phyloP scores from a whole-genome alignment of 2,797 vertebrate species.

The Chloroceryle amazona region DNA sequence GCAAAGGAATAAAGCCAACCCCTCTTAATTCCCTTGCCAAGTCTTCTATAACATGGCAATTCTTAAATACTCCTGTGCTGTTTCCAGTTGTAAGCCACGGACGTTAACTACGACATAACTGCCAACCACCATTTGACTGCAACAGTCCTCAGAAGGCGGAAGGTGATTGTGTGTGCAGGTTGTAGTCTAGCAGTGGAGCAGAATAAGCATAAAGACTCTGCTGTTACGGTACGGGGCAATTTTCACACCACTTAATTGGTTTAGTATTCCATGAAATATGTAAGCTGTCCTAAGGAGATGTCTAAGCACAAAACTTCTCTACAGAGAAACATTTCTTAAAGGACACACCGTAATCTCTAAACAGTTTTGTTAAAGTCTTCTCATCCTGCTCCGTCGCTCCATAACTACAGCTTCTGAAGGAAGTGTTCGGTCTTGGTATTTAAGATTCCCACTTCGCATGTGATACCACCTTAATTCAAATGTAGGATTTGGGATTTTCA shows the following conservation, averaged over 20 bases:
- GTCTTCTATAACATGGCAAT: not conserved
- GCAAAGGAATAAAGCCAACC: not conserved
- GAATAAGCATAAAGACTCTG: not conserved
- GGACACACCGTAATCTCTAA: not conserved
- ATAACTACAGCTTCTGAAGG: not conserved
- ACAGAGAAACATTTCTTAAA: not conserved
- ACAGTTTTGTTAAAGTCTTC: not conserved
- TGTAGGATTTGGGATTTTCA: not conserved
- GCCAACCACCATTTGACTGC: not conserved
- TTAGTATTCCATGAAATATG: no score
- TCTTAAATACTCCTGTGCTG: not conserved
- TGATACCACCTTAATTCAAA: not conserved
- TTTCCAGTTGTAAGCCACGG: not conserved
- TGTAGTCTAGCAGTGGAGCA: not conserved
- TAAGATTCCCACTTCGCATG: not conserved
- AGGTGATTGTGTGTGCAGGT: not conserved
- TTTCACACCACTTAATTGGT: not conserved
- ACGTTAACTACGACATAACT: not conserved
- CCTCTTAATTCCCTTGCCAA: not conserved
- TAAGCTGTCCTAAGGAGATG: not conserved
- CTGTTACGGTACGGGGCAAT: not conserved
- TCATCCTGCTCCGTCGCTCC: not conserved
- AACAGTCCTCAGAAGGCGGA: not conserved
- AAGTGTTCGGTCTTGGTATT: not conserved
- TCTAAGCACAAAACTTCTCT: not conserved